Conservation (phyloP, 2,113 vertebrate genomes). For the Parotia lawesii region DNA sequence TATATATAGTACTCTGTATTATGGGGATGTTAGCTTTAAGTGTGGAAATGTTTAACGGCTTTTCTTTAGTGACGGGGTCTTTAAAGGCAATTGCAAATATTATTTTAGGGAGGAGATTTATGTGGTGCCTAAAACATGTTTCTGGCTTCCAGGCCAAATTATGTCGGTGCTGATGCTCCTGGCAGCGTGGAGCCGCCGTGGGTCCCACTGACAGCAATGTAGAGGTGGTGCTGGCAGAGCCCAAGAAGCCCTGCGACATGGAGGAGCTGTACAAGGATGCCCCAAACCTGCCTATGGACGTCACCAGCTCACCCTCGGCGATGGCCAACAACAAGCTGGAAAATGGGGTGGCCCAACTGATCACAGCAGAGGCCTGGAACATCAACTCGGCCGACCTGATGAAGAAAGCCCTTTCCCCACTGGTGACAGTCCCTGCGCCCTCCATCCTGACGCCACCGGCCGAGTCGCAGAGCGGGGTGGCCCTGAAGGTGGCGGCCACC, state of each 20-base stretch:
- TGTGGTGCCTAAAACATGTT: conserved; percentile 43
- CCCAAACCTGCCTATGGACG: conserved; percentile 75
- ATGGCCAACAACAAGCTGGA: conserved; percentile 82
- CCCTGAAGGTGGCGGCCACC: conserved; percentile 89
- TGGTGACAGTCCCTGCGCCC: conserved; percentile 77
- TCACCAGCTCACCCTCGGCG: conserved; percentile 74
- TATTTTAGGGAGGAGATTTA: conserved; percentile 55
- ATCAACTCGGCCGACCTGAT: conserved; percentile 79
- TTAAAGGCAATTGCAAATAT: conserved; percentile 27
- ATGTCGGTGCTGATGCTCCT: conserved; percentile 37
- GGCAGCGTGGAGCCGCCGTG: conserved; percentile 19
- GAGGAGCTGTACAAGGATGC: conserved; percentile 80
- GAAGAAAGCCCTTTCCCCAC: conserved; percentile 81
- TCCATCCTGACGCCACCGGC: conserved; percentile 79
- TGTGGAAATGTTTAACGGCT: conserved; percentile 2
- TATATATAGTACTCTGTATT: background rate
- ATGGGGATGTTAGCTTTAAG: background rate
- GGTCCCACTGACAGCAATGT: conserved; percentile 57
- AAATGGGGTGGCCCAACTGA: conserved; percentile 76
- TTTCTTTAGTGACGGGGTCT: background rate
- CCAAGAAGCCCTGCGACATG: conserved; percentile 66
- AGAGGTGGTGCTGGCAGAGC: conserved; percentile 14
- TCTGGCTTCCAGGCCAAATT: conserved; percentile 69
- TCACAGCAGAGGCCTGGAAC: conserved; percentile 82
- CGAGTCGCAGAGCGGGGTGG: conserved; percentile 83